Evolutionary conservation across 2,113 vertebrate species (phyloP), one percentile per base, ranked within the genome.

Genomic region (Pao palembangensis): DNA sequence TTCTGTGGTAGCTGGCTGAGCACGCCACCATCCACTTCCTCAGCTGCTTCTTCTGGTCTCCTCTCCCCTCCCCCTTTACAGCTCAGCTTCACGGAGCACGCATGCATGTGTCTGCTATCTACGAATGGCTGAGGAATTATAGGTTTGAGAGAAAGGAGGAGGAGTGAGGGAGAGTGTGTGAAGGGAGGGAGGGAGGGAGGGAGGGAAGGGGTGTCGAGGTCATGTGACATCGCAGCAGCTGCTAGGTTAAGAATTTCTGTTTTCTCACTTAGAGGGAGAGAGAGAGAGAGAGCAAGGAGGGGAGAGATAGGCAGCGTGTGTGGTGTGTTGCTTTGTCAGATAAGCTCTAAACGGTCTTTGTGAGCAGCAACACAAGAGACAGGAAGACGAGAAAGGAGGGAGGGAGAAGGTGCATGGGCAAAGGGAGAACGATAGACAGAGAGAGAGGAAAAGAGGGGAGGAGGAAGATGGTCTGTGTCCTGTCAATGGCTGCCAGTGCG

Each of bases 251-350:
- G 90, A 91, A 79, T 83, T 75, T 91, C 83, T 80, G 87, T 92
- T 86, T 91, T 85, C 88, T 78, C 54, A 88, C 79, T 51, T 77
- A 64, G 82, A 73, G 69, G 78, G 80, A 68, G 71, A 67, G 81
- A 58, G 80, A 70, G 75, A 69, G 79, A 59, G 82, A 68, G 79
- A 78, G 80, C 67, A 69, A 64, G 64, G 67, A 82, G 69, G 73
- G 65, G 81, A 81, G 82, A 83, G 83, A 80, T 84, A 84, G 87
- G 76, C 83, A 67, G 85, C 64, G 67, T 76, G 88, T 83, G 85
- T 84, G 76, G 87, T 75, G 82, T 71, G 86, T 88, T 81, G 86
- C 90, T 92, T 92, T 90, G 88, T 91, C 88, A 88, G 91, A 90
- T 88, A 90, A 92, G 87, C 90, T 86, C 60, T 74, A 44, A 87